phyloP scores from a whole-genome alignment of 2,797 vertebrate genomes.

The Tinamus major region DNA sequence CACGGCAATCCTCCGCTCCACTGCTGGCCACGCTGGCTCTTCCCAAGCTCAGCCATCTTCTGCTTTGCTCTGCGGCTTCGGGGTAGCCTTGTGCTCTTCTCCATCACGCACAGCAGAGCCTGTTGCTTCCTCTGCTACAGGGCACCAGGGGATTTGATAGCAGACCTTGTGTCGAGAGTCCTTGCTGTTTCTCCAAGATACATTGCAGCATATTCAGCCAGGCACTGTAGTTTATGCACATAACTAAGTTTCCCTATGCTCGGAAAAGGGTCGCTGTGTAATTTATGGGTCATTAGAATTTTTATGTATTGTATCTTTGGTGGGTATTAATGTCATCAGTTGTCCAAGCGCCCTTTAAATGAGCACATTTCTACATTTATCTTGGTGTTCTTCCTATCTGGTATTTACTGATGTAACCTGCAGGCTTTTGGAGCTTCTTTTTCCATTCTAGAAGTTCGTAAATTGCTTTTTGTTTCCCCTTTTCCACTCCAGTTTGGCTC shows the following conservation, averaged over 20 bases:
- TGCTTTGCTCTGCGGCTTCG: not conserved
- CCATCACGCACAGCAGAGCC: not conserved
- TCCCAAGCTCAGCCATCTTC: conserved; percentile 27
- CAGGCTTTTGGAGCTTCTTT: conserved; percentile 1
- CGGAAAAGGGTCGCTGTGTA: not conserved
- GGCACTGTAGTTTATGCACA: not conserved
- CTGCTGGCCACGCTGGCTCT: not conserved
- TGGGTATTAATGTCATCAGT: not conserved
- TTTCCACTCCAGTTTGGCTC: conserved; percentile 23
- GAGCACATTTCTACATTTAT: not conserved
- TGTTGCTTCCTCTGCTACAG: conserved; percentile 10
- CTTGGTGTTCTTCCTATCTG: conserved; percentile 25
- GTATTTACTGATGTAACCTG: not conserved
- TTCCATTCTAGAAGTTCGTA: conserved; percentile 12
- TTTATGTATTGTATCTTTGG: conserved; percentile 13
- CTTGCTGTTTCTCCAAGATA: conserved; percentile 59
- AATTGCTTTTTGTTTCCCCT: conserved; percentile 32
- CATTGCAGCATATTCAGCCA: conserved; percentile 41
- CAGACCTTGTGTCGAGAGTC: conserved; percentile 3
- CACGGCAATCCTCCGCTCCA: not conserved
- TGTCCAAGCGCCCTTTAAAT: not conserved
- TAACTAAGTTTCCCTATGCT: conserved; percentile 10
- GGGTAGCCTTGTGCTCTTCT: not conserved
- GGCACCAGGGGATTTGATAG: not conserved
- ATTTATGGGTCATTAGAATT: not conserved